Conservation (phyloP, 1,140 invertebrate genomes). For the Bombus soroeensis region DNA sequence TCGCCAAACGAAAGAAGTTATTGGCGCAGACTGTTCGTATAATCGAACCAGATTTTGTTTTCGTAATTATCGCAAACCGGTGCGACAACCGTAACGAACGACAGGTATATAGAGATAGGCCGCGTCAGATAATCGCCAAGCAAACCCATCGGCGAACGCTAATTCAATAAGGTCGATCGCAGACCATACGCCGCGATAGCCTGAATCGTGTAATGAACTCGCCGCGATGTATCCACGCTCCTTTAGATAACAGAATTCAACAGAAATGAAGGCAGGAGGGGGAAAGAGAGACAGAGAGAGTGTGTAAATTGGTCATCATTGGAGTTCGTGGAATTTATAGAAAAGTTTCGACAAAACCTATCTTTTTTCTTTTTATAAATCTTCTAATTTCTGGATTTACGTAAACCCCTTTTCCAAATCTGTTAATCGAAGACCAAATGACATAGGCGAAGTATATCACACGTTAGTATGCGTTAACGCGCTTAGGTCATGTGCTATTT, state of each 20-base stretch:
- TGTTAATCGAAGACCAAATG: no score
- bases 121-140: slow-evolving; percentile 60
- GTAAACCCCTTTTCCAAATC: no score
- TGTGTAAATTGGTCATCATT: background rate
- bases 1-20: background rate
- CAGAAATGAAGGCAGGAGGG: background rate
- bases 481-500: background rate
- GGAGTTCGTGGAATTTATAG: background rate
- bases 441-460: no score
- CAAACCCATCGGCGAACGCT: slow-evolving; percentile 51
- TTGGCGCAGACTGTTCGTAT: no score
- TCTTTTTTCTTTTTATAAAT: no score
- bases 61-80: slow-evolving; percentile 44
- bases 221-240: slow-evolving; percentile 52
- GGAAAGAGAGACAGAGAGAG: background rate
- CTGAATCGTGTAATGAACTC: slow-evolving; percentile 60
- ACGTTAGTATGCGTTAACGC: no score
- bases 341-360: no score
- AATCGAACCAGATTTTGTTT: slow-evolving; percentile 44
- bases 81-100: slow-evolving; percentile 32
- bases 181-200: slow-evolving; percentile 56
- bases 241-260: slow-evolving; percentile 45
- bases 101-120: slow-evolving; percentile 25
- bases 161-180: slow-evolving; percentile 71
- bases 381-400: no score